These are phyloP conservation scores for Machaerirhynchus nigripectus DNA, from an alignment of 2,113 vertebrate genomes.

Conservation along the genomic window DNA sequence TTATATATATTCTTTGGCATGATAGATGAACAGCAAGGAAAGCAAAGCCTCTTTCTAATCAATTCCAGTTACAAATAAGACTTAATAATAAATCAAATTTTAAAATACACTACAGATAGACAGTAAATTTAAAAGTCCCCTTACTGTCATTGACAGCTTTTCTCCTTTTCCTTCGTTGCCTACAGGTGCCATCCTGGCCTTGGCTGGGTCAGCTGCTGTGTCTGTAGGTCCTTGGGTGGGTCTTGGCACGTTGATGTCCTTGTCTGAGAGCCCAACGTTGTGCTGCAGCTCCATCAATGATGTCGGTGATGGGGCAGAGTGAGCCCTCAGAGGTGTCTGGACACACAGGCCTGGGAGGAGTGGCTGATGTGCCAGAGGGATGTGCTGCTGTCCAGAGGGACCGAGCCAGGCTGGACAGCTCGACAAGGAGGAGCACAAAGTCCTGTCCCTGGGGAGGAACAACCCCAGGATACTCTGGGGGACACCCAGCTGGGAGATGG, in stretches of 20 bases:
- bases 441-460: not conserved
- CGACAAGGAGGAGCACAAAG: not conserved
- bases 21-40: not conserved
- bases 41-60: not conserved
- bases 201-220: rapidly evolving
- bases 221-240: not conserved
- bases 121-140: not conserved
- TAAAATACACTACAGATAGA: not conserved
- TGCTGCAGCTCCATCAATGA: not conserved
- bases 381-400: not conserved
- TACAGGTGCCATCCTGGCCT: rapidly evolving
- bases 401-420: not conserved
- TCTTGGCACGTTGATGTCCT: not conserved
- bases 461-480: not conserved
- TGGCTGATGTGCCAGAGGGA: rapidly evolving
- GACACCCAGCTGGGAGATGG: not conserved
- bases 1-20: not conserved
- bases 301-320: not conserved
- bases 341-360: not conserved
- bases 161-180: not conserved
- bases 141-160: not conserved
- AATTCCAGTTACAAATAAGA: not conserved
- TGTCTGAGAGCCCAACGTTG: not conserved
- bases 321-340: no score
- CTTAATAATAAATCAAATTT: not conserved